Evolutionary conservation across 2,888 invertebrate genomes (phyloP).

Genomic region (Hipparchia semele): DNA sequence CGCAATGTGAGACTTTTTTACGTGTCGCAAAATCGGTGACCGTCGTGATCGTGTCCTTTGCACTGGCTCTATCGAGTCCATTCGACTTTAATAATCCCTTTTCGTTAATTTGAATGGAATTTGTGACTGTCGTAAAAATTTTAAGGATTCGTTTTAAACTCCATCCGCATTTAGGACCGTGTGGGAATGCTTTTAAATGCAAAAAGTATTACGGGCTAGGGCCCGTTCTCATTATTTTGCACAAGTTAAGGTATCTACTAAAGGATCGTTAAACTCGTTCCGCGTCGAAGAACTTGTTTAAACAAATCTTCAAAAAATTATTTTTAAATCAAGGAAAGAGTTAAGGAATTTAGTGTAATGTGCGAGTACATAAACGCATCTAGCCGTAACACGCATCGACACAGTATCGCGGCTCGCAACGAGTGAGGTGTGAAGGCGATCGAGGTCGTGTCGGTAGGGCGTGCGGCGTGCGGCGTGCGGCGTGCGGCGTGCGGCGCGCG

Average conservation of each 20-base stretch:
- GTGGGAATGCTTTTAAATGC: too few species aligned
- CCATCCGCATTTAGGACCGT: too few species aligned
- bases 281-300: too few species aligned
- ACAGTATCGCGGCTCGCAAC: neutral
- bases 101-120: too few species aligned
- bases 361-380: neutral
- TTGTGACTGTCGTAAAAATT: too few species aligned
- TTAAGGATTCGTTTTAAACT: too few species aligned
- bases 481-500: conserved; percentile 39
- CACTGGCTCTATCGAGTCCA: neutral
- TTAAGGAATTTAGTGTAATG: neutral
- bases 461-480: conserved; percentile 45
- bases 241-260: too few species aligned
- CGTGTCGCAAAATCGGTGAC: neutral
- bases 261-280: too few species aligned
- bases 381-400: neutral
- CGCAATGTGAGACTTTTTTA: neutral
- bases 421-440: neutral
- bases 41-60: neutral
- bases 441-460: neutral
- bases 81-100: conserved; percentile 15
- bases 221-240: too few species aligned
- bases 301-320: neutral
- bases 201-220: too few species aligned
- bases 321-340: neutral